Base-by-base conservation (phyloP, 2,888 invertebrate genomes). In the Lycia hirtaria region DNA sequence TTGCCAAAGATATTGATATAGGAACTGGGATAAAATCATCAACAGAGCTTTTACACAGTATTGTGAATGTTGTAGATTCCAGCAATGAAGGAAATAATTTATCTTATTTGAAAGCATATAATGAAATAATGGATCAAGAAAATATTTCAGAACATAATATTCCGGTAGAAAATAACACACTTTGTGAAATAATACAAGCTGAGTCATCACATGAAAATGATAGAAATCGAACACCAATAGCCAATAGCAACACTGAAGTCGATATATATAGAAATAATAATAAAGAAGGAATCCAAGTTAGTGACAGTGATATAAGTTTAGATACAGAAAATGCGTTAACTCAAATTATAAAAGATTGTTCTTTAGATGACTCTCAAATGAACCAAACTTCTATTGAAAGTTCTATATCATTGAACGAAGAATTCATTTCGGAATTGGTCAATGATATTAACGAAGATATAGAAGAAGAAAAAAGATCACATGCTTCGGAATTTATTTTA, bases 281-380 rank as follows among this genome's bases (percentile, higher is more conserved):
- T n/a, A 2, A 4, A 24, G 45, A 51, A 28, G 24, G 26, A 12
- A 48, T 10, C 17, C 15, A 38, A 6, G 28, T 62, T 47, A 67
- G 60, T 30, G 65, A 71, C 14, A 60, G 47, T 59, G 66, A 72
- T 10, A 57, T 38, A 52, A 48, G 56, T 68, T 77, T 76, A 5
- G 82, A 85, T 62, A 73, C 82, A 52, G 86, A 87, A 26, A 83
- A 85, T 60, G 88, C 87, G 7, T 51, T 78, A 20, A 92, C 92
- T 12, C 90, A 90, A 79, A 67, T 88, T 4, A 72, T 91, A 43
- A 80, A 80, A 66, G 81, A 85, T 61, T 76, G 64, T 64, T 74
- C 75, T n/a, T 38, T 61, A 14, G 65, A 71, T 45, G 35, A 43
- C 24, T 5, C 20, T 14, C 48, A 37, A 20, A 32, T 17, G 26